Conservation (phyloP, 2,113 vertebrate genomes). For the Pterocles gutturalis region DNA sequence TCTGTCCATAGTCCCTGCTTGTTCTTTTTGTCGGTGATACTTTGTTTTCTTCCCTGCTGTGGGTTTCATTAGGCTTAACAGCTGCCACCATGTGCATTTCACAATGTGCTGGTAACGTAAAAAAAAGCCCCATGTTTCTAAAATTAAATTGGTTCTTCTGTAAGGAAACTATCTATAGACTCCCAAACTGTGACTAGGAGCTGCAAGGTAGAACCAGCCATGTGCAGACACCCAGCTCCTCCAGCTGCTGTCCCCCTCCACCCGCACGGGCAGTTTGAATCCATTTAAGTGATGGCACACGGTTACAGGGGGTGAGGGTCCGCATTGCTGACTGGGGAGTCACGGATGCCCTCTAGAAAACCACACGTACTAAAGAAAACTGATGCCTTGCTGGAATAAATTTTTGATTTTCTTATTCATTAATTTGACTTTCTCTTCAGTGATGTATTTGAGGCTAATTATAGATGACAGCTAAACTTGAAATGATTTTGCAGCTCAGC, state of each 20-base stretch:
- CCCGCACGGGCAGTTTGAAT: neutral
- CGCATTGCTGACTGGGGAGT: neutral
- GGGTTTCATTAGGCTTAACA: conserved; percentile 12
- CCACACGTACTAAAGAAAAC: neutral
- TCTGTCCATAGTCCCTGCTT: neutral
- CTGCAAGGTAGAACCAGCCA: neutral
- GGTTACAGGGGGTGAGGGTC: neutral
- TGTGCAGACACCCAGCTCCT: neutral
- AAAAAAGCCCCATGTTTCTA: neutral
- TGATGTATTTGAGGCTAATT: neutral
- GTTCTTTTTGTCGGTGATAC: neutral
- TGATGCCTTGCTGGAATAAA: neutral
- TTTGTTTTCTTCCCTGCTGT: neutral
- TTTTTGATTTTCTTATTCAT: neutral
- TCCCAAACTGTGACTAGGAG: neutral
- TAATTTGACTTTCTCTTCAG: neutral
- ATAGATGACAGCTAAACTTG: neutral
- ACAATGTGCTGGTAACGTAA: neutral
- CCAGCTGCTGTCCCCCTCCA: neutral
- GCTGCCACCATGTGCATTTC: neutral
- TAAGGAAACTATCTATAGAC: neutral
- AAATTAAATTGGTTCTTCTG: neutral
- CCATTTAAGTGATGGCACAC: accelerated
- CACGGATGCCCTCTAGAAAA: neutral
- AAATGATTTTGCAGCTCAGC: neutral